These are phyloP conservation scores for Periparus ater DNA, from an alignment of 2,797 vertebrate species.

Conservation along the genomic window DNA sequence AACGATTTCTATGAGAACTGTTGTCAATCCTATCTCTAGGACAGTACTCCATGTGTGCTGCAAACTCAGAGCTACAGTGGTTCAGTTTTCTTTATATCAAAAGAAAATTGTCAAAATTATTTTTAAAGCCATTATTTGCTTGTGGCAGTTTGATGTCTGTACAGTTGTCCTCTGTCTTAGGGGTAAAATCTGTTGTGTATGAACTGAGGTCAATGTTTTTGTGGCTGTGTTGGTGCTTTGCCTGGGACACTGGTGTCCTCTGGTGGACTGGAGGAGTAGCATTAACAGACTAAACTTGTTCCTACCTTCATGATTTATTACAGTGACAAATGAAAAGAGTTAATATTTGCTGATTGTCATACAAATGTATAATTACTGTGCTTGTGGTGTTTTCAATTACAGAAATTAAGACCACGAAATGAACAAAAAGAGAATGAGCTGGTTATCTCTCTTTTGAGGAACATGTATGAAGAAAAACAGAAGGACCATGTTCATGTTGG, in stretches of 20 bases:
- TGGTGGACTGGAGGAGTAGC: slow-evolving; percentile 71
- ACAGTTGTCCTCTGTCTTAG: not conserved
- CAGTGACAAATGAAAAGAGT: not conserved
- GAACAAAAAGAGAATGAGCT: slow-evolving; percentile 95
- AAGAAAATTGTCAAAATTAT: not conserved
- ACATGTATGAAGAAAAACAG: slow-evolving; percentile 91
- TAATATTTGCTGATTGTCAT: not conserved
- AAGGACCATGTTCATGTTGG: slow-evolving; percentile 83
- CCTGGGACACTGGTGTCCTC: slow-evolving; percentile 69
- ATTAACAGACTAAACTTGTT: not conserved
- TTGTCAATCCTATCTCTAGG: not conserved
- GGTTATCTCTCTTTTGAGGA: slow-evolving; percentile 86
- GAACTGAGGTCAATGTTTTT: not conserved
- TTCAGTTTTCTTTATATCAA: not conserved
- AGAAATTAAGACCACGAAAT: slow-evolving; percentile 89
- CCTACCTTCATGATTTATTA: not conserved
- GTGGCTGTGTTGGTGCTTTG: not conserved
- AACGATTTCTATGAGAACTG: not conserved
- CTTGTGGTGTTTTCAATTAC: slow-evolving; percentile 21
- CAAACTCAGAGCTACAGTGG: not conserved
- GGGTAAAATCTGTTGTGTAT: not conserved
- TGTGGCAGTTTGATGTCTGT: not conserved
- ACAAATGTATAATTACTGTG: not conserved
- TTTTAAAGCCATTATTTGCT: not conserved
- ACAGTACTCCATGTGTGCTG: not conserved